Evolutionary conservation across 92 coral and sea anemone species (phyloP).

Genomic region (Porites divaricata): DNA sequence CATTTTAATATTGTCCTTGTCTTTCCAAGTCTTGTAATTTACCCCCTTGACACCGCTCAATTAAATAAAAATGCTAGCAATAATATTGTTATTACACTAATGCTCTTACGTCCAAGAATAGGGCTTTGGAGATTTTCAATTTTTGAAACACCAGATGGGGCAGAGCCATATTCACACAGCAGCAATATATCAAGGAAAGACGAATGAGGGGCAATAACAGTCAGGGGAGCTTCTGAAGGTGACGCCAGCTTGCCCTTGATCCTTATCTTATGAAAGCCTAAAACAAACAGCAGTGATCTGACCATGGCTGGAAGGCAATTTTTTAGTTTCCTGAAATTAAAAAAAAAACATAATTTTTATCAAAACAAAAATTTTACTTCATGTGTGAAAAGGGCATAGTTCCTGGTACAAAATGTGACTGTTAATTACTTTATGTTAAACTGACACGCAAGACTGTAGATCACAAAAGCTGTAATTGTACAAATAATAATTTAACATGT

Average conservation of each 20-base stretch:
- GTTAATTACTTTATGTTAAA: no score
- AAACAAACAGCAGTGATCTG: conserved; percentile 52
- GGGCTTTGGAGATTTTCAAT: conserved; percentile 67
- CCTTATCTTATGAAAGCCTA: conserved; percentile 64
- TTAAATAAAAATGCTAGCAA: no score
- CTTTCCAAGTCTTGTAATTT: no score
- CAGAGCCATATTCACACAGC: conserved; percentile 54
- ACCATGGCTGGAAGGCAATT: conserved; percentile 30
- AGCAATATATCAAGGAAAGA: conserved; percentile 68
- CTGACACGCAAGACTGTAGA: no score
- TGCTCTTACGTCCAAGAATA: conserved; percentile 53
- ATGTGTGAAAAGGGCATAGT: no score
- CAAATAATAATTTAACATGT: no score
- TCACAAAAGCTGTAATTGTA: no score
- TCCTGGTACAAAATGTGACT: no score
- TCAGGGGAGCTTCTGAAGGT: conserved; percentile 64
- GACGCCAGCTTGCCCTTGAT: conserved; percentile 65
- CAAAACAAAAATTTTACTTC: no score
- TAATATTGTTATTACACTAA: not conserved
- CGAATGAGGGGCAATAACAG: conserved; percentile 79
- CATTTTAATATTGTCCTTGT: no score
- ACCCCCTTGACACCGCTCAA: no score
- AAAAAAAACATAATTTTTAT: not conserved
- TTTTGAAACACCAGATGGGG: conserved; percentile 70
- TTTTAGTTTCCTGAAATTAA: conserved; percentile 44